Evolutionary conservation across 2,888 invertebrate genomes (phyloP).

Genomic region (Bombylius major): DNA sequence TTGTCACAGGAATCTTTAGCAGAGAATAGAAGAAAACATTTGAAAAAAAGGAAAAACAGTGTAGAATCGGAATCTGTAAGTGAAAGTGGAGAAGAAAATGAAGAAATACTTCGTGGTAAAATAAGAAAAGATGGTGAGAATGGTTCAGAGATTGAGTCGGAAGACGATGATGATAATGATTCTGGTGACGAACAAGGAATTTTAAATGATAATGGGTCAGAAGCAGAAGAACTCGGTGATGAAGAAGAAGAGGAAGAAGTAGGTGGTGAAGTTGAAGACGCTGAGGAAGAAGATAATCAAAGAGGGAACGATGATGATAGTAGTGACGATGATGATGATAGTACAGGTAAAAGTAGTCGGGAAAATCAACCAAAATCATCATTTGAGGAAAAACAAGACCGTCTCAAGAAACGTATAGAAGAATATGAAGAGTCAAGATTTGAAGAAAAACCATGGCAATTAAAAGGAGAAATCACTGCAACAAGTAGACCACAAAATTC

Average conservation of each 20-base stretch:
- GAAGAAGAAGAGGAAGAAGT: constrained; percentile 19
- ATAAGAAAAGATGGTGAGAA: constrained; percentile 13
- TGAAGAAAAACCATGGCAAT: constrained; percentile 83
- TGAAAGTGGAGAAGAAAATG: constrained; percentile 20
- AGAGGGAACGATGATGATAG: constrained; percentile 13
- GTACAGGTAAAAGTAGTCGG: constrained; percentile 15
- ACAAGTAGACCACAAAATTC: constrained; percentile 79
- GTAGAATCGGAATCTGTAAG: constrained; percentile 19
- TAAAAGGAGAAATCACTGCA: constrained; percentile 80
- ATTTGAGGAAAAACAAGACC: constrained; percentile 62
- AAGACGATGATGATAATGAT: constrained; percentile 28
- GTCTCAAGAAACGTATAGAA: constrained; percentile 53
- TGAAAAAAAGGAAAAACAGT: constrained; percentile 14
- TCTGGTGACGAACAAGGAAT: constrained; percentile 20
- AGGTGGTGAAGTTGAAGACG: constrained; percentile 15
- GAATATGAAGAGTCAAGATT: constrained; percentile 55
- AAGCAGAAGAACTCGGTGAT: constrained; percentile 13
- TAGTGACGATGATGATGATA: constrained; percentile 12
- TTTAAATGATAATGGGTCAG: constrained; percentile 15
- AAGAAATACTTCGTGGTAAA: constrained; percentile 18
- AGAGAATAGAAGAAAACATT: constrained; percentile 5
- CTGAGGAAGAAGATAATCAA: constrained; percentile 12
- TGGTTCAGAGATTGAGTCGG: constrained; percentile 30
- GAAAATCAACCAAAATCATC: constrained; percentile 41
- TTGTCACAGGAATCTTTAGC: not conserved